Evolutionary conservation across 2,113 vertebrate species (phyloP), one percentile per base, ranked within the genome.

Genomic region (Paradoxurus hermaphroditus): DNA sequence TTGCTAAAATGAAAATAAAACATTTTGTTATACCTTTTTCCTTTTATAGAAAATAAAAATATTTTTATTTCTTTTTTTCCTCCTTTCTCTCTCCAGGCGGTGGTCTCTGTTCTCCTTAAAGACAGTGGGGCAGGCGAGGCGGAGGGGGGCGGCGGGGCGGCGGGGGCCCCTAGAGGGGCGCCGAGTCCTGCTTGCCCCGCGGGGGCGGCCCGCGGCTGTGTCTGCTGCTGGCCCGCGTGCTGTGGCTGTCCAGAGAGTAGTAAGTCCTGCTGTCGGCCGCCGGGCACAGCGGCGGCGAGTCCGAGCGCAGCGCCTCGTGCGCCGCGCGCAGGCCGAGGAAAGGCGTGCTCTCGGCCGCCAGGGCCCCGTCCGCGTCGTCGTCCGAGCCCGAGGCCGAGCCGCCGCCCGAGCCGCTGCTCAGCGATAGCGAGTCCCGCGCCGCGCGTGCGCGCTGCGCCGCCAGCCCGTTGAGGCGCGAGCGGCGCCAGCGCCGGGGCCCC

Each of bases 1-100:
- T 99, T 99, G 99, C 99, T 99, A 99, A 99, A 99, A 99, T 99
- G 99, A 99, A 99, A 99, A 99, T 99, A 99, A 99, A 99, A 99
- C 99, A 99, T 99, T 99, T 99, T 99, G 99, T 99, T 99, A 99
- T 99, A 99, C 99, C 99, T 99, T 99, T 98, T 99, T 99, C 99
- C 99, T 99, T 99, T 99, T 99, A 99, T 99, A 99, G 99, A 99
- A 99, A 99, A 99, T 99, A 99, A 99, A 99, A 99, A 98, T 99
- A 98, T 99, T 96, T 98, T 98, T 98, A 98, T 97, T 98, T 98
- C 95, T 98, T 97, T 97, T 95, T 81, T 70, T 90, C 91, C 91
- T 97, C 97, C 97, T 96, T 51, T 87, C 94, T 97, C n/a, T 5
- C 93, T 97, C 91, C 95, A 78, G 96, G 70, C 29, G 83, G 91